Conservation (phyloP, 2,113 vertebrate species). For the Oophaga pumilio region DNA sequence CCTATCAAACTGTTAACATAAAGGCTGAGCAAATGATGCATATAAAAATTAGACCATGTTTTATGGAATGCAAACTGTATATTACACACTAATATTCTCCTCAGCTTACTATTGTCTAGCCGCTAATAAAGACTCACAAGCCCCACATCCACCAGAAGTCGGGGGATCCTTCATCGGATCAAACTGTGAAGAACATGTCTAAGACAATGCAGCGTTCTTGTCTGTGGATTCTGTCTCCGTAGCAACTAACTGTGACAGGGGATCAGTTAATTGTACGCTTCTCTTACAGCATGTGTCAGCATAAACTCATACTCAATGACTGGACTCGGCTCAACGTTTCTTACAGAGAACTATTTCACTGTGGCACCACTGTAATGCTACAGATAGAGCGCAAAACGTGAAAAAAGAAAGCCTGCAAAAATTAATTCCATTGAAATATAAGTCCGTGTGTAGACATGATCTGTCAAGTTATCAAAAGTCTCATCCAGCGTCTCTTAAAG, state of each 20-base stretch:
- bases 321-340: conserved; percentile 1
- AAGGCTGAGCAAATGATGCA: not conserved
- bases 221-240: conserved; percentile 46
- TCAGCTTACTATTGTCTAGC: not conserved
- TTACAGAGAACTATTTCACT: not conserved
- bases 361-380: not conserved
- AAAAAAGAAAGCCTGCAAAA: too few species aligned
- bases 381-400: not conserved
- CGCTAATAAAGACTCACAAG: not conserved
- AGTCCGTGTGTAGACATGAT: not conserved
- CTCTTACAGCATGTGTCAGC: conserved; percentile 43
- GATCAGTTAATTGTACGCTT: conserved; percentile 52
- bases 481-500: not conserved
- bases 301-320: conserved; percentile 23
- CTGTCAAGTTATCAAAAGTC: not conserved
- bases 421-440: not conserved
- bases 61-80: not conserved
- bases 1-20: not conserved
- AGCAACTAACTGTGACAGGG: conserved; percentile 52
- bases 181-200: conserved; percentile 32
- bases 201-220: conserved; percentile 31
- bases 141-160: not conserved
- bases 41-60: not conserved
- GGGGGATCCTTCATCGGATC: conserved; percentile 5
- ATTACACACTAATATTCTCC: not conserved